A percentile compares a stretch with the other conserved stretches of the same genome.
Conservation (phyloP, 1,140 invertebrate genomes). For the Bombus affinis region DNA sequence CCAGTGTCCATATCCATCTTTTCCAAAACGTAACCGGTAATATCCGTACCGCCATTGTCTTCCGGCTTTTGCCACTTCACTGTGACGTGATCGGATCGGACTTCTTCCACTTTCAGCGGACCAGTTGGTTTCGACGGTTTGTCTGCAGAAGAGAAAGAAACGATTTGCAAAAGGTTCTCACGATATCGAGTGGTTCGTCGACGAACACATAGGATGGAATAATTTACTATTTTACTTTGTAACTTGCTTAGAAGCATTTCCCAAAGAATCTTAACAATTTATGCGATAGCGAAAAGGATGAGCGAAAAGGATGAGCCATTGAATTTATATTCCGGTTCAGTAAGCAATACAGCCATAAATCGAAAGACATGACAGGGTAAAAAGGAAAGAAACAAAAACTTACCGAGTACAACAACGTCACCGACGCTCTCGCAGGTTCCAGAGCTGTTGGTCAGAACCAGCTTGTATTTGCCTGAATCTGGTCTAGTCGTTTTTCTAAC, state of each 20-base stretch:
- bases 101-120: slow-evolving; percentile 93
- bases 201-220: no score
- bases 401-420: slow-evolving; percentile 94
- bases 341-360: neutral
- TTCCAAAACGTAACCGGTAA: slow-evolving; percentile 98
- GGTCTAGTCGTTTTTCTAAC: slow-evolving; percentile 92
- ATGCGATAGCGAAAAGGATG: no score
- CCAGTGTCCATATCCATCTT: slow-evolving; percentile 98
- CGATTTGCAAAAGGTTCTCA: neutral
- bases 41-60: slow-evolving; percentile 95
- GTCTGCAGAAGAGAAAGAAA: slow-evolving; percentile 82
- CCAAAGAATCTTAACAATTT: no score
- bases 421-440: slow-evolving; percentile 91
- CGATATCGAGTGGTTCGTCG: neutral
- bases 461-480: slow-evolving; percentile 95
- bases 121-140: slow-evolving; percentile 93
- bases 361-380: neutral
- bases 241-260: neutral
- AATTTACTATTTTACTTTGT: neutral
- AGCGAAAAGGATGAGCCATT: no score
- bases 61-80: slow-evolving; percentile 97
- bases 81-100: slow-evolving; percentile 94
- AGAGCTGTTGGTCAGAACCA: slow-evolving; percentile 92
- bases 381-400: slow-evolving; percentile 55
- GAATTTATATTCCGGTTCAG: neutral